Percentiles rank a stretch among this genome's conserved stretches.
These are phyloP conservation scores for Enteromius trimaculatus DNA, from an alignment of 2,797 vertebrate species.

Conservation along the genomic window DNA sequence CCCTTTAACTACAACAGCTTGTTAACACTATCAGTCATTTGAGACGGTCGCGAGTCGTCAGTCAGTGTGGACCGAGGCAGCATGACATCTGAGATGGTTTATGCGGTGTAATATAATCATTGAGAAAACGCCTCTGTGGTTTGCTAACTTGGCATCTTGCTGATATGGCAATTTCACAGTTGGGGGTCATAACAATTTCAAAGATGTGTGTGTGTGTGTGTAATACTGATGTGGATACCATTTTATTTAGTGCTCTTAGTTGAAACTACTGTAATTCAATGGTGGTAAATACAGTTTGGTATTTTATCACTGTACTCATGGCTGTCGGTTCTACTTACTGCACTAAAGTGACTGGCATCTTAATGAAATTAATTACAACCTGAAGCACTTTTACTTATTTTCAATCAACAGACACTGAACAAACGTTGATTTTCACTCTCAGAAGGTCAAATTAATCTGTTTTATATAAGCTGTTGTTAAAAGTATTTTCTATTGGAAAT, in stretches of 20 bases:
- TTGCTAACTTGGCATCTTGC: slow-evolving; percentile 52
- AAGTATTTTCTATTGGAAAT: background rate
- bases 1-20: slow-evolving; percentile 25
- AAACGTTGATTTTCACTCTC: background rate
- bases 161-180: slow-evolving; percentile 48
- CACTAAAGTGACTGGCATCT: background rate
- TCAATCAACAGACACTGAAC: background rate
- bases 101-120: slow-evolving; percentile 47
- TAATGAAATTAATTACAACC: background rate
- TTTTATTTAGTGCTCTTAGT: slow-evolving; percentile 7
- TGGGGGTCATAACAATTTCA: slow-evolving; percentile 42
- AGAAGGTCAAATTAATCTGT: background rate
- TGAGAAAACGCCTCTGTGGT: slow-evolving; percentile 39
- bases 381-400: background rate
- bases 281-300: background rate
- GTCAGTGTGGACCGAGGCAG: slow-evolving; percentile 20
- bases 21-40: slow-evolving; percentile 17
- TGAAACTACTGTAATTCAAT: background rate
- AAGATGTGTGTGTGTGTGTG: background rate
- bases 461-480: background rate
- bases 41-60: slow-evolving; percentile 23
- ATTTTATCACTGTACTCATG: background rate
- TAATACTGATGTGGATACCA: slow-evolving; percentile 13
- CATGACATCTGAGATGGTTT: slow-evolving; percentile 53
- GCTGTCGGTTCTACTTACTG: background rate